phyloP scores from a whole-genome alignment of 2,888 invertebrate genomes.

The Luffia ferchaultella region DNA sequence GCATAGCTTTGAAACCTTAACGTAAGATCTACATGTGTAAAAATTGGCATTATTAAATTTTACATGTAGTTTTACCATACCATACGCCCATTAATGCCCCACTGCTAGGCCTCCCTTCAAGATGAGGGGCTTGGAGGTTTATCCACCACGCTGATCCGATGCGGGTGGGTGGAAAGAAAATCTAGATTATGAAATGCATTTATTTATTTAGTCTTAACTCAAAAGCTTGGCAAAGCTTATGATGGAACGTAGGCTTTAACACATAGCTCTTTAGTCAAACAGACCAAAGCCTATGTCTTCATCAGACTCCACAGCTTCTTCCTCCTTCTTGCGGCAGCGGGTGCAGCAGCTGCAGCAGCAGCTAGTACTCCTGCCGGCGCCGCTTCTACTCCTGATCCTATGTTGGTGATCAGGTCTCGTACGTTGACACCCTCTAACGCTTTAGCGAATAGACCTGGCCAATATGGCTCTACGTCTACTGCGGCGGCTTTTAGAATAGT shows the following conservation, averaged over 20 bases:
- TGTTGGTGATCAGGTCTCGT: slow-evolving; percentile 91
- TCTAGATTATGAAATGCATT: too few relatives aligned
- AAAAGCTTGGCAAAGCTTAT: slow-evolving; percentile 55
- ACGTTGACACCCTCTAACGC: slow-evolving; percentile 95
- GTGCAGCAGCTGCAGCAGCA: slow-evolving; percentile 71
- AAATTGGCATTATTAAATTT: too few relatives aligned
- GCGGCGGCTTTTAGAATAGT: slow-evolving; percentile 96
- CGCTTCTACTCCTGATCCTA: slow-evolving; percentile 90
- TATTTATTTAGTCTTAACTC: slow-evolving; percentile 45
- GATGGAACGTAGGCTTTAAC: slow-evolving; percentile 51
- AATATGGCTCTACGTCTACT: slow-evolving; percentile 97
- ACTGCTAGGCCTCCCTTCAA: too few relatives aligned
- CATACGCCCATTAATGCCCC: too few relatives aligned
- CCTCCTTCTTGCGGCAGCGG: slow-evolving; percentile 80
- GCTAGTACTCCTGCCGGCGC: slow-evolving; percentile 79
- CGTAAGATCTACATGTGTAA: too few relatives aligned
- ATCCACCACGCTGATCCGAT: too few relatives aligned
- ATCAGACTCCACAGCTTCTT: slow-evolving; percentile 82
- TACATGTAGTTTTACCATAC: too few relatives aligned
- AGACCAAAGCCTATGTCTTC: slow-evolving; percentile 96
- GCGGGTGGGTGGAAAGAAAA: too few relatives aligned
- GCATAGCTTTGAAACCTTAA: too few relatives aligned
- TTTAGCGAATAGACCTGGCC: slow-evolving; percentile 98
- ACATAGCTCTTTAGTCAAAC: slow-evolving; percentile 71
- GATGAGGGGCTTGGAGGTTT: too few relatives aligned